Conservation (phyloP, 2,113 vertebrate species). For the human (Homo sapiens) region DNA sequence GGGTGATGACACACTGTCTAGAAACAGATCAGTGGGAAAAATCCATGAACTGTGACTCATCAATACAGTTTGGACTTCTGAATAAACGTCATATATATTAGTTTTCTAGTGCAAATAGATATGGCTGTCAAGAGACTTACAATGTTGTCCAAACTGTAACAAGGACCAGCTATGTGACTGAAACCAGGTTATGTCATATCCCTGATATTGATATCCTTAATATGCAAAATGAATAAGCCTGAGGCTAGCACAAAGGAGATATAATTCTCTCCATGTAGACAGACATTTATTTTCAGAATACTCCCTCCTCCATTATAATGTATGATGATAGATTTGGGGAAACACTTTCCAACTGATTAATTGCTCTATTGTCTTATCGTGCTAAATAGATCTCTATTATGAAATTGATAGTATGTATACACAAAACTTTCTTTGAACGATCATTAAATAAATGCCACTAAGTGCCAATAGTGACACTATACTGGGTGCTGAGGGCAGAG, state of each 20-base stretch:
- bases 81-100: neutral
- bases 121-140: neutral
- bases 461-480: neutral
- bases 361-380: neutral
- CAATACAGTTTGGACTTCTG: neutral
- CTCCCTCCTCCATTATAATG: neutral
- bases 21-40: rapidly evolving
- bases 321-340: neutral
- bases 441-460: neutral
- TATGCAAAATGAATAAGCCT: neutral
- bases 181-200: neutral
- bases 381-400: neutral
- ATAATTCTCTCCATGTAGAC: neutral
- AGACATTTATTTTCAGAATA: neutral
- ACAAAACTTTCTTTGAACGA: neutral
- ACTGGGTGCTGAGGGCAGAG: neutral
- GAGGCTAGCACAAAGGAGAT: neutral
- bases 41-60: neutral
- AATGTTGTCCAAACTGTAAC: neutral
- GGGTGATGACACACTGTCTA: neutral
- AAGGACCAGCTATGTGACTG: neutral
- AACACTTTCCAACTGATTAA: neutral
- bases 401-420: neutral
- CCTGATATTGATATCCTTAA: neutral
- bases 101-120: neutral